phyloP scores from a whole-genome alignment of 1,140 invertebrate genomes.

The Heliconius melpomene region DNA sequence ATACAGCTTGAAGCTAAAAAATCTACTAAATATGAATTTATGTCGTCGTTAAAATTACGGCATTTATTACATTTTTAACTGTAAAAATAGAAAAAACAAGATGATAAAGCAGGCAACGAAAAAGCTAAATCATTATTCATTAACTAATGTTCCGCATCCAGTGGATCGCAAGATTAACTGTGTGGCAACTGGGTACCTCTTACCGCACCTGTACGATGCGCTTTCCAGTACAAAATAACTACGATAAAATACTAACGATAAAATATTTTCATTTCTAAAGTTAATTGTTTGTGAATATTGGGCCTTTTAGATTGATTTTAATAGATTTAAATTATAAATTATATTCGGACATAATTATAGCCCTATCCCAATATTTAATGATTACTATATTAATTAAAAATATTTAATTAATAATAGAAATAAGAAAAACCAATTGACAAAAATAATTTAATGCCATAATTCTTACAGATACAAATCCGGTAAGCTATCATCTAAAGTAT shows the following conservation, averaged over 20 bases:
- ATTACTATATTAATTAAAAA: not conserved
- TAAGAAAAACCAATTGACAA: not conserved
- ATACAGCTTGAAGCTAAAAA: no score
- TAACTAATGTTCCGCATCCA: not conserved
- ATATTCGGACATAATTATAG: no score
- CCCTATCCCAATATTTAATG: no score
- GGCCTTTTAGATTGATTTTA: not conserved
- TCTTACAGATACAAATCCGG: slow-evolving; percentile 43
- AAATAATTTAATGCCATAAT: not conserved
- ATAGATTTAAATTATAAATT: no score
- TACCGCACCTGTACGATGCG: not conserved
- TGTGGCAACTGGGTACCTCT: not conserved
- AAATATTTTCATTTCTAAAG: not conserved
- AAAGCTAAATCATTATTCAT: not conserved
- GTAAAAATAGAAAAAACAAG: not conserved
- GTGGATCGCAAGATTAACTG: slow-evolving; percentile 9
- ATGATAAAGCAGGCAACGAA: not conserved
- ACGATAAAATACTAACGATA: not conserved
- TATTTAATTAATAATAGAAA: not conserved
- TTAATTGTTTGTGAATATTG: not conserved
- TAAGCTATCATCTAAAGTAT: slow-evolving; percentile 62
- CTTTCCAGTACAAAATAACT: not conserved
- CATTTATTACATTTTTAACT: not conserved
- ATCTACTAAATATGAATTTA: no score
- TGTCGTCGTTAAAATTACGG: not conserved